These are phyloP conservation scores for Teinopalpus imperialis DNA, from an alignment of 2,888 invertebrate genomes.

Conservation along the genomic window DNA sequence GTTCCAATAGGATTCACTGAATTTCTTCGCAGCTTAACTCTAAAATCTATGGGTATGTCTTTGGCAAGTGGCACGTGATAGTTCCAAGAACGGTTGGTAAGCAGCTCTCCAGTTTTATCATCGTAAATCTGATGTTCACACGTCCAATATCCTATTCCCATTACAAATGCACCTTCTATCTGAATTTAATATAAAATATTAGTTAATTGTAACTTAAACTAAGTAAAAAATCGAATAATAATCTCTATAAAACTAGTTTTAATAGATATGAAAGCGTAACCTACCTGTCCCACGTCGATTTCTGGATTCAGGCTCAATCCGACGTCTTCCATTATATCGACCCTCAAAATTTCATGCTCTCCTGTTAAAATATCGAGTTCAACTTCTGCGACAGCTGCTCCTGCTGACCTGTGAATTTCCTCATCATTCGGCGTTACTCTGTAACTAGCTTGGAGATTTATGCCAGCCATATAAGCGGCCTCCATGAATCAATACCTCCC, in stretches of 20 bases:
- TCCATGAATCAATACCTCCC: constrained; percentile 77
- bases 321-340: constrained; percentile 85
- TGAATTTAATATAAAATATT: constrained; percentile 31
- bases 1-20: constrained; percentile 67
- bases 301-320: constrained; percentile 85
- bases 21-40: constrained; percentile 84
- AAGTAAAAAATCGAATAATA: no score
- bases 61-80: constrained; percentile 87
- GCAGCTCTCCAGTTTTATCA: constrained; percentile 83
- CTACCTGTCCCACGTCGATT: constrained; percentile 86
- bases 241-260: no score
- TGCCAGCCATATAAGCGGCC: constrained; percentile 58
- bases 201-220: no score
- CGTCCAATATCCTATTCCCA: constrained; percentile 89
- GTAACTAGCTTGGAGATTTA: constrained; percentile 60
- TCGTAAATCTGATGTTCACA: constrained; percentile 86
- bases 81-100: constrained; percentile 89
- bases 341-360: constrained; percentile 82
- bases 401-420: constrained; percentile 66
- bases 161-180: constrained; percentile 88
- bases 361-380: constrained; percentile 89
- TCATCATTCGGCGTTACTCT: constrained; percentile 49
- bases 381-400: constrained; percentile 83
- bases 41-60: constrained; percentile 89
- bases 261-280: no score